phyloP scores from a whole-genome alignment of 2,888 invertebrate genomes.

The Stomorhina lunata region DNA sequence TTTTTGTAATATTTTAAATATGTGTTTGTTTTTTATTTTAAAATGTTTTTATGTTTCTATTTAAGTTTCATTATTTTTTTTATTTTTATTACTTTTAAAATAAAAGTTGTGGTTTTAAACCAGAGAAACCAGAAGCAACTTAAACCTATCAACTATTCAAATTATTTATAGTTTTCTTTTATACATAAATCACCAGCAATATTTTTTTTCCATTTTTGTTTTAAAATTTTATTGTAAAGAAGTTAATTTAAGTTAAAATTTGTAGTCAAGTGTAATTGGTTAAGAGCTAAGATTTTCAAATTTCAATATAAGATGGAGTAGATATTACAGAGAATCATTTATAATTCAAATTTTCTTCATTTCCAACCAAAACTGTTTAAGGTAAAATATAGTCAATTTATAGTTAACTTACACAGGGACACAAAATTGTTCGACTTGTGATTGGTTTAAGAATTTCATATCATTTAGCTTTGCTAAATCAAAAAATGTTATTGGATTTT shows the following conservation, averaged over 20 bases:
- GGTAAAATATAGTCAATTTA: too few relatives aligned
- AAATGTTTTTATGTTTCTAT: conserved; percentile 47
- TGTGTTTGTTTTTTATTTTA: conserved; percentile 55
- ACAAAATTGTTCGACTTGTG: too few relatives aligned
- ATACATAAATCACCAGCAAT: conserved; percentile 44
- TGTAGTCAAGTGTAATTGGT: too few relatives aligned
- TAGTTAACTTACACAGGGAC: too few relatives aligned
- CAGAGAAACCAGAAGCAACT: conserved; percentile 13
- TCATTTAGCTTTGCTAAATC: too few relatives aligned
- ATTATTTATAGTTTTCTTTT: conserved; percentile 1
- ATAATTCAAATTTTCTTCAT: too few relatives aligned
- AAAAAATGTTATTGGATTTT: too few relatives aligned
- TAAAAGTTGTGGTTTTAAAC: conserved; percentile 33
- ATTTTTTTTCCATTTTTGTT: conserved; percentile 11
- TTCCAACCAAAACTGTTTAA: too few relatives aligned
- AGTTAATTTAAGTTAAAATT: conserved; percentile 10
- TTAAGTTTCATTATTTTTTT: conserved; percentile 53
- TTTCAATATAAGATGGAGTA: too few relatives aligned
- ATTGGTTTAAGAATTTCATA: too few relatives aligned
- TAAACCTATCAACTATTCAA: neutral
- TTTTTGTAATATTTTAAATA: conserved; percentile 36
- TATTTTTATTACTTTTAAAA: conserved; percentile 59
- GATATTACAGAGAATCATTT: too few relatives aligned
- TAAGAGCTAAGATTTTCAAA: too few relatives aligned
- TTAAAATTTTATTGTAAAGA: conserved; percentile 4